Percentiles rank a stretch among this genome's conserved stretches.
These are phyloP conservation scores for Arnoldichthys spilopterus DNA, from an alignment of 2,797 vertebrate species.

Conservation along the genomic window DNA sequence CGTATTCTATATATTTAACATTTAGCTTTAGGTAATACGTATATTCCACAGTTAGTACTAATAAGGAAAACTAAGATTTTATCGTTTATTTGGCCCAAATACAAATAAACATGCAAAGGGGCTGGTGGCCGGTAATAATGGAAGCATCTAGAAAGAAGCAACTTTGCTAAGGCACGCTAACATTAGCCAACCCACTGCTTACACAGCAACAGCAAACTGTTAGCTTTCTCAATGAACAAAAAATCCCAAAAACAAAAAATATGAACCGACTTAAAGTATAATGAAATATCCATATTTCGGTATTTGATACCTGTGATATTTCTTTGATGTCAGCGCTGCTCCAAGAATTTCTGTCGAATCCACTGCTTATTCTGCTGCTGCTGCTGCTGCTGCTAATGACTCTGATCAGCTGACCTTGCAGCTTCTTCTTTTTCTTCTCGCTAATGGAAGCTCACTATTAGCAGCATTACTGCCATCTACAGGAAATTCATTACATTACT, in stretches of 20 bases:
- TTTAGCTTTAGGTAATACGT: not conserved
- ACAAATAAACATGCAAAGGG: not conserved
- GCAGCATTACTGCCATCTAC: not conserved
- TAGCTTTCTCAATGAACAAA: not conserved
- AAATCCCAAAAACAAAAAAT: too few species aligned
- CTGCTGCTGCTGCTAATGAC: not conserved
- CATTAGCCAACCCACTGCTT: not conserved
- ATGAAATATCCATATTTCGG: not conserved
- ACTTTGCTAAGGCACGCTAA: slow-evolving; percentile 13
- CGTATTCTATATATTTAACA: not conserved
- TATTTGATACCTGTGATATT: slow-evolving; percentile 26
- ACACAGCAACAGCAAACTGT: not conserved
- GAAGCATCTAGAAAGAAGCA: slow-evolving; percentile 53
- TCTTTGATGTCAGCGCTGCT: not conserved
- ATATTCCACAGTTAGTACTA: not conserved
- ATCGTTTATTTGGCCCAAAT: not conserved
- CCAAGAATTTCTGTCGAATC: not conserved
- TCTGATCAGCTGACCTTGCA: slow-evolving; percentile 30
- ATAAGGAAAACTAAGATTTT: not conserved
- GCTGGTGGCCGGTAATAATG: not conserved
- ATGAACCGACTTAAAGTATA: not conserved
- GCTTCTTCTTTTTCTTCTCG: not conserved
- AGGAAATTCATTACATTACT: not conserved
- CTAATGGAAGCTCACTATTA: not conserved
- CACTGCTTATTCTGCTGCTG: too few species aligned